A percentile compares a stretch with the other conserved stretches of the same genome.
Conservation (phyloP, 1,140 invertebrate genomes). For the Camponotus vicinus region DNA sequence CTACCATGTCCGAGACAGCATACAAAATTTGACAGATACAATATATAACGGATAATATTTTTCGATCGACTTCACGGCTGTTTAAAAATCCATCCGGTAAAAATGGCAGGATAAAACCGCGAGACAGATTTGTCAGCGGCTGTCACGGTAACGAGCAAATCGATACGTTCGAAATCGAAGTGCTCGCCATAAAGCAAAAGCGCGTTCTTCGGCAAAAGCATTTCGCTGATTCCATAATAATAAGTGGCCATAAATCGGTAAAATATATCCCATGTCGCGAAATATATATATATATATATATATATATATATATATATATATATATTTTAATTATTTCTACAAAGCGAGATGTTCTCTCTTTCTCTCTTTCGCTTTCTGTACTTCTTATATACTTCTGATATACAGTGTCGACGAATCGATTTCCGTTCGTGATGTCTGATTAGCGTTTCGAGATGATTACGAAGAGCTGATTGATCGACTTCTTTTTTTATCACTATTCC, state of each 20-base stretch:
- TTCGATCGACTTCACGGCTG: background rate
- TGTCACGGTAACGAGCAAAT: slow-evolving; percentile 45
- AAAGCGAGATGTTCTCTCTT: background rate
- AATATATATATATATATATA: background rate
- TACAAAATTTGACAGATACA: background rate
- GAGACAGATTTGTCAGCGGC: slow-evolving; percentile 29
- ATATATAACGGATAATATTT: background rate
- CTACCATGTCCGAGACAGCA: background rate
- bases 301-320: background rate
- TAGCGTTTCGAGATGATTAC: slow-evolving; percentile 4
- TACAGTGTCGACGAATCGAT: slow-evolving; percentile 17
- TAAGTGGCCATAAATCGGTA: slow-evolving; percentile 1
- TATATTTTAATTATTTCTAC: background rate
- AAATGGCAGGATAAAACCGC: slow-evolving; percentile 15
- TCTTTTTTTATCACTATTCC: slow-evolving; percentile 8
- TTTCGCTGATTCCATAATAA: slow-evolving; percentile 18
- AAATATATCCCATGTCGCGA: slow-evolving; percentile 12
- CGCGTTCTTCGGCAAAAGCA: slow-evolving; percentile 1
- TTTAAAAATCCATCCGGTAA: background rate
- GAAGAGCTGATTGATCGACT: background rate
- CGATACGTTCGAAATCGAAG: slow-evolving; percentile 34
- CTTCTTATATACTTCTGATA: slow-evolving; percentile 8
- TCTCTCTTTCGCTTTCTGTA: background rate
- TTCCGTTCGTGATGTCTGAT: slow-evolving; percentile 20
- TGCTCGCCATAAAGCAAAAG: slow-evolving; percentile 2